phyloP scores from a whole-genome alignment of 2,113 vertebrate species.

The Micronycteris hirsuta region DNA sequence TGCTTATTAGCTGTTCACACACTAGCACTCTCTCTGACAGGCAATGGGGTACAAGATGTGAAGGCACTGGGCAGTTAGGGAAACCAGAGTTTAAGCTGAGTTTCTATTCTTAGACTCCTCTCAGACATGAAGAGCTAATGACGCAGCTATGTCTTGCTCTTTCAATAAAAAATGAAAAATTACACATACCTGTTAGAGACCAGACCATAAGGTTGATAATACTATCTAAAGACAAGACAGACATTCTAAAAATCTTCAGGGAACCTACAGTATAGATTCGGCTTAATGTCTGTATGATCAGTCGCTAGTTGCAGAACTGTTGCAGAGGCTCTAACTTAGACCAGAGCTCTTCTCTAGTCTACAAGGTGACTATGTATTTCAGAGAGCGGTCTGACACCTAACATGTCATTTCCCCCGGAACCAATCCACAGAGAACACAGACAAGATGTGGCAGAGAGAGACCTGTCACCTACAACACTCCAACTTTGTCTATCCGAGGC shows the following conservation, averaged over 20 bases:
- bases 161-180: background rate
- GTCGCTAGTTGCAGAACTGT: background rate
- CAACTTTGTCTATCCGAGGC: background rate
- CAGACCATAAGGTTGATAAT: background rate
- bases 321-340: background rate
- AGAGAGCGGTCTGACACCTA: background rate
- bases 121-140: background rate
- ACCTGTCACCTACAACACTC: background rate
- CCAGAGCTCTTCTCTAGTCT: background rate
- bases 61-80: background rate
- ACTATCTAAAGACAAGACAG: conserved; percentile 7
- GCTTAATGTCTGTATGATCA: background rate
- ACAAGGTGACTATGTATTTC: background rate
- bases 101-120: background rate
- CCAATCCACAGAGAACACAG: background rate
- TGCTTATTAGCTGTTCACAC: background rate
- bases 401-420: background rate
- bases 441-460: background rate
- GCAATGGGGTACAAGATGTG: background rate
- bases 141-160: background rate
- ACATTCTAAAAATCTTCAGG: background rate
- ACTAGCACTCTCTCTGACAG: background rate
- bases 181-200: background rate
- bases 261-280: background rate
- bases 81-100: background rate